Conservation (phyloP, 1,140 invertebrate genomes). For the Neoseiulus cucumeris region DNA sequence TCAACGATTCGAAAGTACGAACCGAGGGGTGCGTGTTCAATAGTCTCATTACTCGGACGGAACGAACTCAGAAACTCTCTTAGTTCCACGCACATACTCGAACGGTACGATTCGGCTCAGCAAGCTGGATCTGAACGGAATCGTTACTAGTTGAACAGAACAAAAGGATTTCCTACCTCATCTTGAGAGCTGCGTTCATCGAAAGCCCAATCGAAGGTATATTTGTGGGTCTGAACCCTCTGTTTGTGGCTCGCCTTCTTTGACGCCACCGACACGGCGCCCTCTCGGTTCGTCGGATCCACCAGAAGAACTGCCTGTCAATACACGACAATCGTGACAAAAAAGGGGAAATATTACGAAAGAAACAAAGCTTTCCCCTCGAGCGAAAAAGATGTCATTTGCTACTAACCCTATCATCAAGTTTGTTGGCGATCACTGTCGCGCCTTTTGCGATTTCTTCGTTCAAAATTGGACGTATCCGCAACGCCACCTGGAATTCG, state of each 20-base stretch:
- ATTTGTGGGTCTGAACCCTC: slow-evolving; percentile 46
- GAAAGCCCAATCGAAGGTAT: slow-evolving; percentile 68
- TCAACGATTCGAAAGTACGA: too few species aligned
- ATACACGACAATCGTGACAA: too few species aligned
- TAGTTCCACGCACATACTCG: too few species aligned
- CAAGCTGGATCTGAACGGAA: too few species aligned
- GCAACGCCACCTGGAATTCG: slow-evolving; percentile 31
- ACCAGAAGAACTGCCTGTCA: slow-evolving; percentile 29
- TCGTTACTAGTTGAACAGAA: too few species aligned
- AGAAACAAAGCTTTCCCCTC: too few species aligned
- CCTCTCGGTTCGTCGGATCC: not conserved
- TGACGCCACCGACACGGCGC: slow-evolving; percentile 36
- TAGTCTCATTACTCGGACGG: too few species aligned
- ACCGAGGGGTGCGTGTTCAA: too few species aligned
- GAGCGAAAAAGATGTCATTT: not conserved
- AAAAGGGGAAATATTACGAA: too few species aligned
- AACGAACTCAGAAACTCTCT: too few species aligned
- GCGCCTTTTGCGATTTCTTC: slow-evolving; percentile 30
- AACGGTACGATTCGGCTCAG: too few species aligned
- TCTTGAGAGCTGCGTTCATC: slow-evolving; percentile 32
- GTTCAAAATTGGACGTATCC: slow-evolving; percentile 33
- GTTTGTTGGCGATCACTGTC: slow-evolving; percentile 30
- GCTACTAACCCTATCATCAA: slow-evolving; percentile 31
- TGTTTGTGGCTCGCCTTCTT: slow-evolving; percentile 41
- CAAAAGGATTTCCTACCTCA: too few species aligned